Evolutionary conservation across 2,888 invertebrate genomes (phyloP).

Genomic region (Amphipyra tragopoginis): DNA sequence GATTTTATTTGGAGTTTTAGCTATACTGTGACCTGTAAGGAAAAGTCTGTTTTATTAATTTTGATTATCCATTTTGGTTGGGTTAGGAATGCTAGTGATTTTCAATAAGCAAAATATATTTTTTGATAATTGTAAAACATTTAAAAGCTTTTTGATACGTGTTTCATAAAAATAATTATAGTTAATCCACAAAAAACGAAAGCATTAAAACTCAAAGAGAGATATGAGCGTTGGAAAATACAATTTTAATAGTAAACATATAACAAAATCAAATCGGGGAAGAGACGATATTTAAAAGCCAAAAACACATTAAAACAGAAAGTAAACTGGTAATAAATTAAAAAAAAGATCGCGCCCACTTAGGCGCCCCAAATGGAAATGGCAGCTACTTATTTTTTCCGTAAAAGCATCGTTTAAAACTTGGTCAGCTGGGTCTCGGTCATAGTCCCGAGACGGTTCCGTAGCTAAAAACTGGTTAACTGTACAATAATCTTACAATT

Average conservation of each 20-base stretch:
- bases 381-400: slow-evolving; percentile 79
- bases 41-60: neutral
- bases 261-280: slow-evolving; percentile 58
- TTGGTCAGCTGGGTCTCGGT: slow-evolving; percentile 67
- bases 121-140: neutral
- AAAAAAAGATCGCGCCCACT: slow-evolving; percentile 74
- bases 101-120: neutral
- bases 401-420: slow-evolving; percentile 82
- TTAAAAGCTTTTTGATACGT: slow-evolving; percentile 28
- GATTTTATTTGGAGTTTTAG: slow-evolving; percentile 32
- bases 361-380: slow-evolving; percentile 83
- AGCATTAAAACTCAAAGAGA: slow-evolving; percentile 43
- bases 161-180: slow-evolving; percentile 17
- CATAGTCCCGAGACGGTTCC: slow-evolving; percentile 52
- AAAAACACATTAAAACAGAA: slow-evolving; percentile 75
- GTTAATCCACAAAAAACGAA: slow-evolving; percentile 34
- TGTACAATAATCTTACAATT: neutral
- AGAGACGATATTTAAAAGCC: slow-evolving; percentile 75
- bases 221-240: slow-evolving; percentile 45
- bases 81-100: neutral
- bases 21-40: neutral
- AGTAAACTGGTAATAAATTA: slow-evolving; percentile 75
- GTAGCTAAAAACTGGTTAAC: slow-evolving; percentile 33
- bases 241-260: slow-evolving; percentile 56
- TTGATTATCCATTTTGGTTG: neutral